Percentiles rank a stretch among this genome's conserved stretches.
Conservation (phyloP, 2,113 vertebrate genomes). For the Sceloporus tristichus region DNA sequence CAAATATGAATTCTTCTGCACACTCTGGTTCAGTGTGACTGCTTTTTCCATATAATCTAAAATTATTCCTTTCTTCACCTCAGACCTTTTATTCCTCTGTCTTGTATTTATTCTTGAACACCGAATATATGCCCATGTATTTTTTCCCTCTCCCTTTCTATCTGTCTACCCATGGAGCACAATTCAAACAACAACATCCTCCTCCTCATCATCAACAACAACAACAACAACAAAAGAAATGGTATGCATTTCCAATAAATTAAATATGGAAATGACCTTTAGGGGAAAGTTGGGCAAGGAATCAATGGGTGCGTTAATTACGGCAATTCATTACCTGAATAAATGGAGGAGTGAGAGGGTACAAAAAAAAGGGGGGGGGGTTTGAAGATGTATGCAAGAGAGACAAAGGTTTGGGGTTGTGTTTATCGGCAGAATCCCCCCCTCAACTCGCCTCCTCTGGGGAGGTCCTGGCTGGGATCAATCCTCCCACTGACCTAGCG, state of each 20-base stretch:
- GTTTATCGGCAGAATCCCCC: constrained; percentile 88
- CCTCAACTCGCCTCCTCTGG: constrained; percentile 79
- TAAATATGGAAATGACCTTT: constrained; percentile 96
- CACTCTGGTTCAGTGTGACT: background rate
- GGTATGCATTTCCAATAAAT: constrained; percentile 88
- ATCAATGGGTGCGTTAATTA: constrained; percentile 98
- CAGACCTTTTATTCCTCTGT: constrained; percentile 20
- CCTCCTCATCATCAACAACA: too few relatives aligned
- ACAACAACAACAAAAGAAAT: constrained; percentile 61
- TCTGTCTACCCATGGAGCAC: background rate
- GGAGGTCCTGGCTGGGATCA: constrained; percentile 89
- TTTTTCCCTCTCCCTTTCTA: constrained; percentile 24
- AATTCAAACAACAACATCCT: too few relatives aligned
- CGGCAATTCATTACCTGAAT: constrained; percentile 98
- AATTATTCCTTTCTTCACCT: constrained; percentile 33
- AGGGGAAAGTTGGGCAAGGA: constrained; percentile 87
- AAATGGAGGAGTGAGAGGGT: constrained; percentile 84
- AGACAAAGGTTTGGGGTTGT: constrained; percentile 88
- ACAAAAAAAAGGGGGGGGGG: constrained; percentile 62
- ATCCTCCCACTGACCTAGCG: constrained; percentile 69
- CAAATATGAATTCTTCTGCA: constrained; percentile 22
- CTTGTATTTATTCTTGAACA: too few relatives aligned
- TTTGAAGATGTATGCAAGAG: constrained; percentile 83
- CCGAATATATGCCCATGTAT: constrained; percentile 27
- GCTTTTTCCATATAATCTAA: constrained; percentile 33